These are phyloP conservation scores for Lycocorax pyrrhopterus DNA, from an alignment of 2,113 vertebrate species.

Conservation along the genomic window DNA sequence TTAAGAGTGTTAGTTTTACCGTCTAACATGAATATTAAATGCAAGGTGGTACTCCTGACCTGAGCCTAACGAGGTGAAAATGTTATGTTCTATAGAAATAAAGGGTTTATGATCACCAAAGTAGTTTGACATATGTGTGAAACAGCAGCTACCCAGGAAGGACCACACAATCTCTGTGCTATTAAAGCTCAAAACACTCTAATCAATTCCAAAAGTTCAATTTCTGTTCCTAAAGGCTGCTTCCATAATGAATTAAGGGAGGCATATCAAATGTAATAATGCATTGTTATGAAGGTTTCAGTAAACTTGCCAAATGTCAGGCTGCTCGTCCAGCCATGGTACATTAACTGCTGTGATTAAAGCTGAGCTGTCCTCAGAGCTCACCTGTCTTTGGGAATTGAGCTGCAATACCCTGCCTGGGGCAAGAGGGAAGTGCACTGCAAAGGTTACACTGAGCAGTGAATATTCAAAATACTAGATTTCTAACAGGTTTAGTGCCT, in stretches of 20 bases:
- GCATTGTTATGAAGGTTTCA: constrained; percentile 28
- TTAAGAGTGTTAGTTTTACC: neutral
- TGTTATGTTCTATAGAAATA: neutral
- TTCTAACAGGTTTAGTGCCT: neutral
- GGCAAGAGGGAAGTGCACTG: neutral
- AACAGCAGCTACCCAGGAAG: neutral
- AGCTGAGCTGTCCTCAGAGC: constrained; percentile 23
- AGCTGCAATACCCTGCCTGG: neutral
- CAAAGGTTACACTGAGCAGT: constrained; percentile 7
- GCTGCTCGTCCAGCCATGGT: neutral
- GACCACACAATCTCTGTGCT: neutral
- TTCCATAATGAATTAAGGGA: constrained; percentile 35
- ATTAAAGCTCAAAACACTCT: neutral
- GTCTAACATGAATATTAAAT: neutral
- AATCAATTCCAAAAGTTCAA: constrained; percentile 31
- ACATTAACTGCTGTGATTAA: neutral
- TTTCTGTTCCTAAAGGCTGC: constrained; percentile 33
- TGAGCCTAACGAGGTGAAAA: neutral
- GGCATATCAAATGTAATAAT: constrained; percentile 25
- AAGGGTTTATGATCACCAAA: neutral
- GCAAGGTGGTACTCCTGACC: neutral
- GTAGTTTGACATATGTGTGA: neutral
- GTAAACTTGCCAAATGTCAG: constrained; percentile 42
- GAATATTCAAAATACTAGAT: neutral
- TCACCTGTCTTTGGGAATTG: constrained; percentile 29